Conservation (phyloP, 30 jellyfish, hydroid and myxozoan genomes). For the Turritopsis rubra region DNA sequence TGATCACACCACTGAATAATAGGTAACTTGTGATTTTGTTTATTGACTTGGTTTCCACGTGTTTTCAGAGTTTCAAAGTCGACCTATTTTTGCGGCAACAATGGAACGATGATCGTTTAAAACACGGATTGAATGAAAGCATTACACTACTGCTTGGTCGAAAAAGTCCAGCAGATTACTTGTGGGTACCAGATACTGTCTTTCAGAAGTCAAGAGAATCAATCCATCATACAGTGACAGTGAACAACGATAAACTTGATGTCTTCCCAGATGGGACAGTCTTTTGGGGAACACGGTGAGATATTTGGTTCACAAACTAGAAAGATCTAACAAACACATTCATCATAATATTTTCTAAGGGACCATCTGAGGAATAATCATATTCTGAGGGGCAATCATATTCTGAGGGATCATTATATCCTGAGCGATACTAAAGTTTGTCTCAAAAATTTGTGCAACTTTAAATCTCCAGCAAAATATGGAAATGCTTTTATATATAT, state of each 20-base stretch:
- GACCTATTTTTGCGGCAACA: conserved; percentile 84
- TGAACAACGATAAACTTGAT: conserved; percentile 68
- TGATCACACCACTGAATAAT: too few relatives aligned
- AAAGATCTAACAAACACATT: too few relatives aligned
- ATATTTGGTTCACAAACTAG: not conserved
- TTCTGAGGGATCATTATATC: too few relatives aligned
- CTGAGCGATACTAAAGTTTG: too few relatives aligned
- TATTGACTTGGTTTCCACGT: too few relatives aligned
- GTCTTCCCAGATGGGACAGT: conserved; percentile 80
- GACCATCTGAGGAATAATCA: too few relatives aligned
- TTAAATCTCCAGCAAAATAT: too few relatives aligned
- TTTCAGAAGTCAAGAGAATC: conserved; percentile 66
- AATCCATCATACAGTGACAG: conserved; percentile 83
- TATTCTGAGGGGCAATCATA: too few relatives aligned
- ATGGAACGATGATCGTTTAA: conserved; percentile 74
- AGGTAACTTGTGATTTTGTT: not conserved
- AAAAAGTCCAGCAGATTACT: conserved; percentile 60
- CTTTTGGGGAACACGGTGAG: conserved; percentile 96
- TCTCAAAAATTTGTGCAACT: too few relatives aligned
- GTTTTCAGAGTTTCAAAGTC: conserved; percentile 63
- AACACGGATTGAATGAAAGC: conserved; percentile 35
- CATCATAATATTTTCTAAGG: too few relatives aligned
- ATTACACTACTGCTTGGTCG: conserved; percentile 53
- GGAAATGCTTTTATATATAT: too few relatives aligned
- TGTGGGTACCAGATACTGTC: conserved; percentile 96